Evolutionary conservation across 2,888 invertebrate species (phyloP).

Genomic region (Rhingia rostrata): DNA sequence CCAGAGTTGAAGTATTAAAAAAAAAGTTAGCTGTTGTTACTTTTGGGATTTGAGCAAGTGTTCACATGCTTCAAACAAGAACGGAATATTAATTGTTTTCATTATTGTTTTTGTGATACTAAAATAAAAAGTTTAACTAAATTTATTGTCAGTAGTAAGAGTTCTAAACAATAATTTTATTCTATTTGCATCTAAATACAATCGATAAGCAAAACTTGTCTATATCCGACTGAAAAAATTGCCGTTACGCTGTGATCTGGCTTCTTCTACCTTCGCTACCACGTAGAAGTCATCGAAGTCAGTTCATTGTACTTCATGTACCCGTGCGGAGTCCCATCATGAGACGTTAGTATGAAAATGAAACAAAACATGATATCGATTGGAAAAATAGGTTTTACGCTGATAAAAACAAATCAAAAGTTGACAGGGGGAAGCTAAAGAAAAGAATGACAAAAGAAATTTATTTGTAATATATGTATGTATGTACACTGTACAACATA

Average conservation of each 20-base stretch:
- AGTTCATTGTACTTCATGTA: slow-evolving; percentile 48
- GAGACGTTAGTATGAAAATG: background rate
- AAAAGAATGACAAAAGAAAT: slow-evolving; percentile 15
- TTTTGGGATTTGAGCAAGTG: no score
- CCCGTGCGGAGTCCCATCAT: slow-evolving; percentile 4
- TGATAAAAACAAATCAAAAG: slow-evolving; percentile 50
- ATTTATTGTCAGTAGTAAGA: no score
- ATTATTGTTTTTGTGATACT: no score
- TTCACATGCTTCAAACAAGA: no score
- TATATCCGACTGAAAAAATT: slow-evolving; percentile 30
- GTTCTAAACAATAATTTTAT: no score
- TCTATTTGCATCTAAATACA: no score
- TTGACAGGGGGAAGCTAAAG: slow-evolving; percentile 46
- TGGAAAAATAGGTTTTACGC: slow-evolving; percentile 43
- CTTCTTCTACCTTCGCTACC: slow-evolving; percentile 42
- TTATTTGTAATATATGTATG: background rate
- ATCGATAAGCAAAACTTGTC: no score
- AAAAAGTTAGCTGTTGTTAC: no score
- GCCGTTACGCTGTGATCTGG: slow-evolving; percentile 31
- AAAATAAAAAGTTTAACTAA: no score
- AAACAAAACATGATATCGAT: slow-evolving; percentile 41
- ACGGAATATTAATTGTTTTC: no score
- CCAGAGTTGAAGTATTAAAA: no score
- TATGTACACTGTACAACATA: background rate
- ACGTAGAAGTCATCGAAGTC: slow-evolving; percentile 38